phyloP scores from a whole-genome alignment of 2,888 invertebrate genomes.

The Hedya salicella region DNA sequence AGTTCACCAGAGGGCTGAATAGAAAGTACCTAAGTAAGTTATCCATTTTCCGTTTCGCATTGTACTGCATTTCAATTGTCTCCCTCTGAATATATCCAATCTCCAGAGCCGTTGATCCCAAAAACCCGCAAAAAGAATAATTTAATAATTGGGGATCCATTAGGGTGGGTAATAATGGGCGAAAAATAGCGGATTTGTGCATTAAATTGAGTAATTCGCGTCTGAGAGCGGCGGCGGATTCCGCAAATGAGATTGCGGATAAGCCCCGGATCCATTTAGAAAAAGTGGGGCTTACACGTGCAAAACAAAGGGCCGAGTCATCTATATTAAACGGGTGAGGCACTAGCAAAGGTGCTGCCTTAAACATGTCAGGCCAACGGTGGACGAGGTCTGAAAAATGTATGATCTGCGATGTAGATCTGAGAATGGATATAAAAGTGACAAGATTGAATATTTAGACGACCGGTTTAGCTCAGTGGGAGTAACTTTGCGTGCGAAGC shows the following conservation, averaged over 20 bases:
- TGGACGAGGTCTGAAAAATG: background rate
- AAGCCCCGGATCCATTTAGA: constrained; percentile 58
- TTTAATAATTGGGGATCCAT: constrained; percentile 60
- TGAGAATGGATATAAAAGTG: too few species aligned
- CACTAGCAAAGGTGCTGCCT: constrained; percentile 24
- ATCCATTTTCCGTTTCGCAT: too few species aligned
- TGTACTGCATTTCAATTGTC: constrained; percentile 2
- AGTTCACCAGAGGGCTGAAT: too few species aligned
- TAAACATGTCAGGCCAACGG: background rate
- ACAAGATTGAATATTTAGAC: too few species aligned
- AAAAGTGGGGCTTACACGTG: constrained; percentile 50
- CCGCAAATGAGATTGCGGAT: constrained; percentile 69
- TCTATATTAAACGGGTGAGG: constrained; percentile 24
- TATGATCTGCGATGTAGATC: background rate
- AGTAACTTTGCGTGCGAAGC: too few species aligned
- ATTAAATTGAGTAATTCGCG: constrained; percentile 76
- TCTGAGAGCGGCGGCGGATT: constrained; percentile 58
- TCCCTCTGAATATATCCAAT: background rate
- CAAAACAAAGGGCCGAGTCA: constrained; percentile 29
- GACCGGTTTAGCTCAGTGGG: too few species aligned
- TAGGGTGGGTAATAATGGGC: constrained; percentile 67
- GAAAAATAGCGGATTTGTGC: constrained; percentile 68
- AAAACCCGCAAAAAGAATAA: constrained; percentile 49
- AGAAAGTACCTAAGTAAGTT: too few species aligned
- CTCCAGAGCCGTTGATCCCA: constrained; percentile 14